Base-by-base conservation (phyloP, 2,797 vertebrate species). In the Zonotrichia albicollis region DNA sequence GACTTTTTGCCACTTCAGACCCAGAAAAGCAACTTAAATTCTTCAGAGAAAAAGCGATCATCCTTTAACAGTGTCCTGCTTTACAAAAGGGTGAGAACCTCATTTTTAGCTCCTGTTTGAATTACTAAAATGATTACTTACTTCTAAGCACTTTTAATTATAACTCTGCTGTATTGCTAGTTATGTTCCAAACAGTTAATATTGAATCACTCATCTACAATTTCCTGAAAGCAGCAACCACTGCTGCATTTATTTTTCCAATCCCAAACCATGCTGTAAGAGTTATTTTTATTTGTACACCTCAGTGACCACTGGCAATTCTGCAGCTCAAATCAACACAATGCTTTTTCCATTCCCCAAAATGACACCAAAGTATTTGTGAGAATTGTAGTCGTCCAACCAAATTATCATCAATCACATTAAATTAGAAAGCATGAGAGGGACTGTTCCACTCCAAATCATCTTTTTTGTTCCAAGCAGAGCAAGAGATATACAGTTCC, bases 371-470 rank as follows among this genome's bases (percentile, higher is more conserved):
- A 92, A 40, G 36, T 70, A 36, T 89, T 89, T 48, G 40, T 71
- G 67, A 87, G 79, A 95, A 86, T 68, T 94, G 54, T 75, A 91
- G 60, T 43, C 85, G 34, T 81, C 94, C 91, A 71, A 79, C 22
- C 45, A 91, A 95, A 84, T 86, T 84, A 87, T 77, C 84, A 89
- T 95, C 80, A 91, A 62, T 93, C 66, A 74, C 27, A 43, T 62
- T 67, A 43, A 91, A 87, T 87, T 73, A 84, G 51, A 87, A 87
- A 82, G n/a, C 23, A 23, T 21, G 19, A 83, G 21, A 40, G 29
- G 16, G 25, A n/a, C 0, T 5, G 38, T 16, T 71, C 21, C 16
- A 42, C 68, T 91, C 70, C 38, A 76, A 85, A 79, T 76, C 5
- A 76, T 38, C 4, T 7, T n/a, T n/a, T 84, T 61, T 57, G 22